Evolutionary conservation across 2,888 invertebrate species (phyloP).

Genomic region (Gisinianus flammeolus): DNA sequence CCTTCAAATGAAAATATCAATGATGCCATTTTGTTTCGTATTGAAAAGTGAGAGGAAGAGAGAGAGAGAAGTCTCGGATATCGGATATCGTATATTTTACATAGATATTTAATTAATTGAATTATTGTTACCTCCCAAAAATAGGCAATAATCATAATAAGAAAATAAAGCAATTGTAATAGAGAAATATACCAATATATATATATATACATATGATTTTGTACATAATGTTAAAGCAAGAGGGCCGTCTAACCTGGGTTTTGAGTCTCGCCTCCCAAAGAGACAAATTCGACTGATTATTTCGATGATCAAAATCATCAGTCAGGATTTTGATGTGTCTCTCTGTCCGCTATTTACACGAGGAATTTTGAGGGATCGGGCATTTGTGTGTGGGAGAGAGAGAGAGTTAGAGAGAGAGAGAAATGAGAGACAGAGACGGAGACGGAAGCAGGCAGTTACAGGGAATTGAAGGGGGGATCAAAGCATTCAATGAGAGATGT

Average conservation of each 20-base stretch:
- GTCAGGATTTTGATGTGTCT: conserved; percentile 52
- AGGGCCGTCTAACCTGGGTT: conserved; percentile 44
- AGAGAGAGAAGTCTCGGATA: no score
- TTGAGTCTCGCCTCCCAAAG: conserved; percentile 50
- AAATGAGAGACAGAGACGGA: background rate
- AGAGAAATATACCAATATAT: no score
- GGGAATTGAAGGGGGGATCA: background rate
- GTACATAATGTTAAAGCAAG: background rate
- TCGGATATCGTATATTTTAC: no score
- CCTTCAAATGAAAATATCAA: no score
- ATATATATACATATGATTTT: no score
- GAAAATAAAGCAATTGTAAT: background rate
- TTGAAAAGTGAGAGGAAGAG: no score
- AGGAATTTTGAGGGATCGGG: background rate
- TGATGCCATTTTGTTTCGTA: no score
- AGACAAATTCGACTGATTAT: conserved; percentile 49
- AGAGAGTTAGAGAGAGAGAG: background rate
- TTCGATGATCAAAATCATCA: conserved; percentile 49
- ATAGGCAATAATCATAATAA: background rate
- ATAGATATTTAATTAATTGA: no score
- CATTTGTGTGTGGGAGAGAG: background rate
- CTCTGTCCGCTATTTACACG: conserved; percentile 51
- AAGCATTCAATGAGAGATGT: background rate
- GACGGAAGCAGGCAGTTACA: background rate
- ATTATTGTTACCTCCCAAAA: no score